Percentiles rank a stretch among this genome's conserved stretches.
Evolutionary conservation across 2,888 invertebrate genomes (phyloP).

Genomic region (Tanaodytes sp.): DNA sequence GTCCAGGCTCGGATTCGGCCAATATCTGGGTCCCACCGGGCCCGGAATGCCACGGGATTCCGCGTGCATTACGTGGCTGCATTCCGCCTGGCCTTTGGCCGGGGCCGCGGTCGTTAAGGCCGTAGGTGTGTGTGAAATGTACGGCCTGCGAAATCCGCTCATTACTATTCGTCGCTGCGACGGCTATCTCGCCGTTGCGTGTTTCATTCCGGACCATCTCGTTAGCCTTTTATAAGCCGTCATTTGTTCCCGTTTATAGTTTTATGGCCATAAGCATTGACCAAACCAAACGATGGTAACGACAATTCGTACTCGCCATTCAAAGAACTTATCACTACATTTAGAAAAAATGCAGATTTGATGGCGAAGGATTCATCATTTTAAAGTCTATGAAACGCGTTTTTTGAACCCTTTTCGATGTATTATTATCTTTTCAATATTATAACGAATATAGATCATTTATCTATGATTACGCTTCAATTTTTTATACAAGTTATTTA

Average conservation of each 20-base stretch:
- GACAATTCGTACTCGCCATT: too few species aligned
- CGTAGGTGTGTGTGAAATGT: constrained; percentile 49
- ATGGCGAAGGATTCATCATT: too few species aligned
- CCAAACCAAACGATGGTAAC: too few species aligned
- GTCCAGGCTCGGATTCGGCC: constrained; percentile 61
- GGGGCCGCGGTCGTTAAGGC: constrained; percentile 37
- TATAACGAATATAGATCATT: too few species aligned
- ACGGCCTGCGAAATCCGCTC: constrained; percentile 54
- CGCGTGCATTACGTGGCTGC: constrained; percentile 70
- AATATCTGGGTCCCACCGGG: constrained; percentile 63
- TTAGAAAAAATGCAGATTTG: too few species aligned
- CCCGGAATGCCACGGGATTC: constrained; percentile 60
- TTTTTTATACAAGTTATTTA: too few species aligned
- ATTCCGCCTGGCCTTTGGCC: constrained; percentile 69
- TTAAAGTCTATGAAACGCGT: too few species aligned
- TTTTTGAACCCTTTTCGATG: too few species aligned
- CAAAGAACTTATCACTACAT: too few species aligned
- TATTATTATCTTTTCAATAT: too few species aligned
- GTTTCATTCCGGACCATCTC: constrained; percentile 37
- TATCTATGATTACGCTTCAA: too few species aligned
- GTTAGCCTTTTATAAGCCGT: constrained; percentile 28
- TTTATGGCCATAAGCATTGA: constrained; percentile 5
- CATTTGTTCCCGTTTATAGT: constrained; percentile 28
- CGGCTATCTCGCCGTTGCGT: constrained; percentile 43
- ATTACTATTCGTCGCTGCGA: constrained; percentile 64